Conservation (phyloP, 2,113 vertebrate genomes). For the Anser cygnoides region DNA sequence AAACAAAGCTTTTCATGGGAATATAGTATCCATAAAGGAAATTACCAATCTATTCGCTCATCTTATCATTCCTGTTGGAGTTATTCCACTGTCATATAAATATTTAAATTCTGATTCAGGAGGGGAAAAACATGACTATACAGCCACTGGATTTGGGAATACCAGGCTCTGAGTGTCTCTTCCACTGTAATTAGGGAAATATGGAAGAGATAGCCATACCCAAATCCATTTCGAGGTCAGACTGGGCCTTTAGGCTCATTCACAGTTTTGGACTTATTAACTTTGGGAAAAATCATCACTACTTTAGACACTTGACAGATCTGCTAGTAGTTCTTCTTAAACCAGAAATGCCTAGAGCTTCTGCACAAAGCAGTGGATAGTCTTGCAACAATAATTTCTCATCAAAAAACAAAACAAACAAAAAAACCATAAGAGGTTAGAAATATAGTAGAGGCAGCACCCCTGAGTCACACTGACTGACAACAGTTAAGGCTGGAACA, state of each 20-base stretch:
- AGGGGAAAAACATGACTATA: background rate
- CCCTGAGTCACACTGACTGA: background rate
- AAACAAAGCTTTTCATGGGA: background rate
- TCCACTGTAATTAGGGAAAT: background rate
- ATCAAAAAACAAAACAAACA: background rate
- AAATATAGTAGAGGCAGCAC: background rate
- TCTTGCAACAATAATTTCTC: background rate
- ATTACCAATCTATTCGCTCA: background rate
- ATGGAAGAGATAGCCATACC: background rate
- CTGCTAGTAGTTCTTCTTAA: background rate
- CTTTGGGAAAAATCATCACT: background rate
- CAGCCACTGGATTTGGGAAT: background rate
- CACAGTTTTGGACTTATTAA: background rate
- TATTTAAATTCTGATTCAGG: background rate
- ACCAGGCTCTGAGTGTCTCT: background rate
- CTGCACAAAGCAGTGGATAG: background rate
- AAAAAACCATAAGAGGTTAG: background rate
- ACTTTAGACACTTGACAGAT: background rate
- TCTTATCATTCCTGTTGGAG: background rate
- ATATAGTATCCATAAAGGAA: background rate
- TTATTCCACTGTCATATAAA: background rate
- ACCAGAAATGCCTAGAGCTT: background rate
- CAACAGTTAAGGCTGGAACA: background rate
- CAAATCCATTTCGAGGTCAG: background rate
- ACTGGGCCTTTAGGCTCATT: background rate